Conservation (phyloP, 2,797 vertebrate species). For the Delichon dasypus region DNA sequence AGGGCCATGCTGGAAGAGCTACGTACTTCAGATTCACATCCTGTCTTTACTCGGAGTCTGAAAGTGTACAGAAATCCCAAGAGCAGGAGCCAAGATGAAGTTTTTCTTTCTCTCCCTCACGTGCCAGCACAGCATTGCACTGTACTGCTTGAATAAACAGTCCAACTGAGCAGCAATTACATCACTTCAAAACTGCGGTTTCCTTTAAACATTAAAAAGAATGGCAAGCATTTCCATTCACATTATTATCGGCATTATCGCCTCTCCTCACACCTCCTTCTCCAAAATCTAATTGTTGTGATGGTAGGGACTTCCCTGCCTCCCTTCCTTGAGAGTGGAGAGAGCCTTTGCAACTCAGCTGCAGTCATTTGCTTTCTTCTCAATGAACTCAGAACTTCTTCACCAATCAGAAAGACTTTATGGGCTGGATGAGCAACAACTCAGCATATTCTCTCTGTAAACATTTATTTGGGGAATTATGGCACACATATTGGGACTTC, state of each 20-base stretch:
- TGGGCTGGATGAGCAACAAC: background rate
- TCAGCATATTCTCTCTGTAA: background rate
- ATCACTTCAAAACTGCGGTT: background rate
- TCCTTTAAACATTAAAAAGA: conserved; percentile 9
- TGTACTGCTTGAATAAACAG: conserved; percentile 16
- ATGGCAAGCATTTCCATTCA: conserved; percentile 14
- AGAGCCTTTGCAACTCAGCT: background rate
- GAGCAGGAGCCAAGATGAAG: background rate
- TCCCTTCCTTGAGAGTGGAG: background rate
- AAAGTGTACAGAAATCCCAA: background rate
- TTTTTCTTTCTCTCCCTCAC: conserved; percentile 22
- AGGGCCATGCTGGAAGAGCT: background rate
- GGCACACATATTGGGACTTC: background rate
- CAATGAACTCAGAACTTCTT: background rate
- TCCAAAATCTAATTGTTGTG: background rate
- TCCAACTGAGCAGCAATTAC: background rate
- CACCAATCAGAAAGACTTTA: background rate
- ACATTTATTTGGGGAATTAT: conserved; percentile 8
- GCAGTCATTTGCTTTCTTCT: conserved; percentile 1
- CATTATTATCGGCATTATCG: background rate
- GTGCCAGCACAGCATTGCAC: background rate
- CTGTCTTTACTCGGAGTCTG: background rate
- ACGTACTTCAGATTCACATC: background rate
- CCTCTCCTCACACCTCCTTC: background rate
- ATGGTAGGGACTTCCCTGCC: background rate